Evolutionary conservation across 2,888 invertebrate genomes (phyloP).

Genomic region (Apamea sordens): DNA sequence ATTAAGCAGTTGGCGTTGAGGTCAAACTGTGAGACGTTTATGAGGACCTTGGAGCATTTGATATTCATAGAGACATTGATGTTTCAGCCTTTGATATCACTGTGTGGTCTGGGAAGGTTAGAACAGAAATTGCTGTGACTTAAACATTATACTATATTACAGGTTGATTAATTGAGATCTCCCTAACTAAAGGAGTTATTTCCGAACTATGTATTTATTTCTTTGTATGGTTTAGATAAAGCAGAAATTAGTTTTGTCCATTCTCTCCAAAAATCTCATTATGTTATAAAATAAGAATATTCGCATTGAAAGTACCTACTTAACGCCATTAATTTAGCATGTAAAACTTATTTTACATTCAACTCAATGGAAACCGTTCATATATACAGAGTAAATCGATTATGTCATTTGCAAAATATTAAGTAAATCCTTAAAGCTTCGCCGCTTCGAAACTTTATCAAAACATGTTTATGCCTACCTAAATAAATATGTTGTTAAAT

Average conservation of each 20-base stretch:
- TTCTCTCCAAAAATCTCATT: neutral
- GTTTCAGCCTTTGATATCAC: conserved; percentile 37
- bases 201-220: neutral
- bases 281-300: conserved; percentile 11
- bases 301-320: neutral
- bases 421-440: conserved; percentile 13
- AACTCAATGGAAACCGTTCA: conserved; percentile 1
- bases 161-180: too few species aligned
- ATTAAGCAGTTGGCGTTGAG: conserved; percentile 63
- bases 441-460: conserved; percentile 24
- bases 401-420: conserved; percentile 43
- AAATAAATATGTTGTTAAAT: conserved; percentile 35
- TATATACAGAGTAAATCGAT: conserved; percentile 40
- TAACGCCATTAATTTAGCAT: neutral
- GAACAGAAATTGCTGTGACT: neutral
- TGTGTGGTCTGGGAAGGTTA: neutral
- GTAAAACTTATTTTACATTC: conserved; percentile 14
- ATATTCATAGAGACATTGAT: conserved; percentile 50
- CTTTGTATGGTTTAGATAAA: neutral
- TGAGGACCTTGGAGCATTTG: conserved; percentile 26
- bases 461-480: conserved; percentile 34
- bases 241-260: too few species aligned
- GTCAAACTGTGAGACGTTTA: conserved; percentile 32
- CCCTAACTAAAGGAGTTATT: neutral
- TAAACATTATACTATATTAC: neutral